Evolutionary conservation across 2,797 vertebrate genomes (phyloP), one percentile per base, ranked within the genome.

Genomic region (Onychomys arenicola): DNA sequence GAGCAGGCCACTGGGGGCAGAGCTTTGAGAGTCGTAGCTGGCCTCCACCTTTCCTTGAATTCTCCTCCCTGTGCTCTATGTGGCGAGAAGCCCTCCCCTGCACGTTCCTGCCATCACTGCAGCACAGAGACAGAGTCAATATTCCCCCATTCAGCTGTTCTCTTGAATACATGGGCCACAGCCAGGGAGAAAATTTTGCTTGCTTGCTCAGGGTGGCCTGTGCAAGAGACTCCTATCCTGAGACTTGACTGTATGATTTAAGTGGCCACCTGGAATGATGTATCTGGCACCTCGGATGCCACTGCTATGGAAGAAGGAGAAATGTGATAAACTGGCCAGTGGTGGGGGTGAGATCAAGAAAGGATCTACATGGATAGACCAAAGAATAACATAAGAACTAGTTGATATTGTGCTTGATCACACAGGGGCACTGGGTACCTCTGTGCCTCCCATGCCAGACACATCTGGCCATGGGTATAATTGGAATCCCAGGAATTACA

Each of bases 361-460:
- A 76, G 52, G 0, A n/a, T 46, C 27, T 77, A 32, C 32, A 27
- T 1, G 16, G 43, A 46, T 27, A 80, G 55, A n/a, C 17, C 25
- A 29, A 88, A 29, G 37, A 43, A 75, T 29, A 49, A 19, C 8
- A 0, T n/a, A n/a, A n/a, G n/a, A n/a, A n/a, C n/a, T n/a, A n/a
- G n/a, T n/a, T n/a, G n/a, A n/a, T n/a, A n/a, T n/a, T n/a, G n/a
- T n/a, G n/a, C 27, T 5, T 57, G 32, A 57, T 46, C n/a, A 37
- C 57, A 7, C 9, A 25, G 12, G 43, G 11, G 2, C n/a, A 9
- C 29, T 12, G n/a, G n/a, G 14, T 12, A 1, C 2, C 16, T n/a
- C 65, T 71, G 43, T 8, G 27, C 17, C 23, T 0, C 7, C 6
- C 21, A 11, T n/a, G 5, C 8, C 21, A 67, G 23, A 37, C n/a